Evolutionary conservation across 2,797 vertebrate genomes (phyloP).

Genomic region (Stomatorhinus walkeri): DNA sequence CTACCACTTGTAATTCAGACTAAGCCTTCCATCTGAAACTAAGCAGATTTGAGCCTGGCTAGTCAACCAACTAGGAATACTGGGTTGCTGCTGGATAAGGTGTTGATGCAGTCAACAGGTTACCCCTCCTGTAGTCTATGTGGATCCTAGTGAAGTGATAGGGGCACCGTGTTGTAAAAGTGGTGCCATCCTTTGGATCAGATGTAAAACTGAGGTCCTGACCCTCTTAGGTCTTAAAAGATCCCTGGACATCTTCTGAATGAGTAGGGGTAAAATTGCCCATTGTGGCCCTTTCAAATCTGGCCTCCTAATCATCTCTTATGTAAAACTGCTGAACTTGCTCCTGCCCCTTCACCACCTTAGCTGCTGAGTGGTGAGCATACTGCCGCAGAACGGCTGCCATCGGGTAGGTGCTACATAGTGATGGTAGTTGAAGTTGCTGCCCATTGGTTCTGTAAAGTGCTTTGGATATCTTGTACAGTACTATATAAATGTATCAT

Average conservation of each 20-base stretch:
- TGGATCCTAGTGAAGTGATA: background rate
- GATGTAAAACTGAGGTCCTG: background rate
- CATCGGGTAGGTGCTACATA: background rate
- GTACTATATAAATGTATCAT: background rate
- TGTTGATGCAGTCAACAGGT: background rate
- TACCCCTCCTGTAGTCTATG: background rate
- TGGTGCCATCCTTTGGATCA: background rate
- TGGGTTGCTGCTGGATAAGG: background rate
- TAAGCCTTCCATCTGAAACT: background rate
- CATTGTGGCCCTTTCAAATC: background rate
- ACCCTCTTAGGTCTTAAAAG: background rate
- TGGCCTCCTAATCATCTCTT: background rate
- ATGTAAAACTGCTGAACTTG: background rate
- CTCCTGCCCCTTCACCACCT: background rate
- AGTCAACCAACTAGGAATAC: background rate
- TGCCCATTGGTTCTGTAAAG: background rate
- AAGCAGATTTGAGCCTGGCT: background rate
- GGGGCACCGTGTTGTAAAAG: background rate
- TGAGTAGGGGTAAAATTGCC: background rate
- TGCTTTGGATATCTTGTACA: background rate
- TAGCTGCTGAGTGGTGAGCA: background rate
- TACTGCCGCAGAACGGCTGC: background rate
- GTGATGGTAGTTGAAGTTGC: background rate
- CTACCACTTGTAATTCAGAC: background rate
- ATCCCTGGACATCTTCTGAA: background rate